These are phyloP conservation scores for Cryptus armator DNA, from an alignment of 2,888 invertebrate species.

Conservation along the genomic window DNA sequence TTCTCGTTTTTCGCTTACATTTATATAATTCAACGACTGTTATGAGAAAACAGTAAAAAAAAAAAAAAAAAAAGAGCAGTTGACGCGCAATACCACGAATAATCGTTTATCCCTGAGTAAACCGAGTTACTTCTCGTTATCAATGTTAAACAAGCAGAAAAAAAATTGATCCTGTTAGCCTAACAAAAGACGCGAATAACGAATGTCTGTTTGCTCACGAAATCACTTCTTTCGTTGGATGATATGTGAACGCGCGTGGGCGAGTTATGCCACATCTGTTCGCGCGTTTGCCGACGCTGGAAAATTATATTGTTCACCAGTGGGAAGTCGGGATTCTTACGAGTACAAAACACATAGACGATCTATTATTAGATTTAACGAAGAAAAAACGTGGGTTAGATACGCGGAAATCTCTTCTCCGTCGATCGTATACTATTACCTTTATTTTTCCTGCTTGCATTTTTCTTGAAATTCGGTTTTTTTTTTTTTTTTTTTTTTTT, in stretches of 20 bases:
- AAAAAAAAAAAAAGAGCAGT: neutral
- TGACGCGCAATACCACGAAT: neutral
- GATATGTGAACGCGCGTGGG: slow-evolving; percentile 10
- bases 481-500: slow-evolving; percentile 24
- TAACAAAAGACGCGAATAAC: slow-evolving; percentile 5
- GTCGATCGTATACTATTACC: slow-evolving; percentile 22
- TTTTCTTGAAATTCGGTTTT: slow-evolving; percentile 25
- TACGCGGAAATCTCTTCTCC: slow-evolving; percentile 70
- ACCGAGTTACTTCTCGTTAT: neutral
- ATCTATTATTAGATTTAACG: slow-evolving; percentile 76
- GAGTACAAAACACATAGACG: slow-evolving; percentile 67
- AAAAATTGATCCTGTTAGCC: slow-evolving; percentile 19
- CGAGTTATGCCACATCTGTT: slow-evolving; percentile 40
- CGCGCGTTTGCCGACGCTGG: slow-evolving; percentile 5
- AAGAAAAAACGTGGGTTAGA: slow-evolving; percentile 74
- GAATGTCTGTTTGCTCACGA: neutral
- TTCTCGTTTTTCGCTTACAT: neutral
- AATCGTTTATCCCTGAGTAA: neutral
- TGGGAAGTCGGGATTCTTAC: slow-evolving; percentile 67
- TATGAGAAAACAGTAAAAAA: neutral
- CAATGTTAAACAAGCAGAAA: neutral
- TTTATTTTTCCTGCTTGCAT: neutral
- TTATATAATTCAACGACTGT: neutral
- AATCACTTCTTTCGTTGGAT: slow-evolving; percentile 11
- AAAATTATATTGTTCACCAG: slow-evolving; percentile 4